Percentiles rank a stretch among this genome's conserved stretches.
These are phyloP conservation scores for Lasioglossum marginatum DNA, from an alignment of 2,888 invertebrate species.

Conservation along the genomic window DNA sequence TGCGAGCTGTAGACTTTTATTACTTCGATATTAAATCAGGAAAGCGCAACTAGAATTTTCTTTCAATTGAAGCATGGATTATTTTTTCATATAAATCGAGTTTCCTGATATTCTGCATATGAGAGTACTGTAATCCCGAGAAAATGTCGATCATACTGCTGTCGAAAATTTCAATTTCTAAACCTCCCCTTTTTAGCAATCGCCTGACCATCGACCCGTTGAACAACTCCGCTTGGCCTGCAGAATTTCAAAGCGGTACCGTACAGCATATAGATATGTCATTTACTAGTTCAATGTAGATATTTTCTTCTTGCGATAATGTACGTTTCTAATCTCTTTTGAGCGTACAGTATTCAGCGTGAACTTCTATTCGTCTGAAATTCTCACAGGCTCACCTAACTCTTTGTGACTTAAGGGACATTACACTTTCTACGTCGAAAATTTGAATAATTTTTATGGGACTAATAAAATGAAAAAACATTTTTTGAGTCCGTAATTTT, in stretches of 20 bases:
- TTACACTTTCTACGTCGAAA: no score
- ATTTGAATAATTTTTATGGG: no score
- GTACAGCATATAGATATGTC: neutral
- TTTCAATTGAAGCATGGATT: neutral
- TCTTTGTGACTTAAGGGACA: neutral
- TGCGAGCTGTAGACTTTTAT: no score
- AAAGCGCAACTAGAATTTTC: neutral
- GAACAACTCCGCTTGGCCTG: neutral
- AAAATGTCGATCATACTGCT: conserved; percentile 7
- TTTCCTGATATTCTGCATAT: neutral
- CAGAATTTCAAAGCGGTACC: conserved; percentile 4
- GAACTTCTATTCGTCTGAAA: no score
- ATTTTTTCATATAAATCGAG: neutral
- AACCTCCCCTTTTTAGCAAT: conserved; percentile 3
- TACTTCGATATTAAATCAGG: neutral
- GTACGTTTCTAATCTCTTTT: neutral
- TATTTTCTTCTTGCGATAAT: neutral
- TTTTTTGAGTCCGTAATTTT: no score
- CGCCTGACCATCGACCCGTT: conserved; percentile 5
- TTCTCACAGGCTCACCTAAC: no score
- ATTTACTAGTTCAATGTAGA: neutral
- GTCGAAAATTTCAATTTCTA: conserved; percentile 1
- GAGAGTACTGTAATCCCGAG: neutral
- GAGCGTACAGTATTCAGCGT: no score
- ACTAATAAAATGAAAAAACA: no score